Evolutionary conservation across 53 echinoderm and acorn worm genomes (phyloP).

Genomic region (Paracentrotus lividus): DNA sequence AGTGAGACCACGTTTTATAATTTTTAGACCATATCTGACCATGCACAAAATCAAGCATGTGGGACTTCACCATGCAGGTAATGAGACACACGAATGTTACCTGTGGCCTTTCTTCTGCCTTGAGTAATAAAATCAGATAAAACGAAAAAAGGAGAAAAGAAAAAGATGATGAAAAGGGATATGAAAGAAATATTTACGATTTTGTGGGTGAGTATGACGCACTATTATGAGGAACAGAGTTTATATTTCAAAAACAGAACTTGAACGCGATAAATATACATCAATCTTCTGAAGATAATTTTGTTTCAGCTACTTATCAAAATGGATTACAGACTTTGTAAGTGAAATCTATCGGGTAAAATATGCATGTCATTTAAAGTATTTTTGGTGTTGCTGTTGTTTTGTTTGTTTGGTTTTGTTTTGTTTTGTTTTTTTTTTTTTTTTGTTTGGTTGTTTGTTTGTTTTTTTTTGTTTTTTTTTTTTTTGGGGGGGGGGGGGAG

Average conservation of each 20-base stretch:
- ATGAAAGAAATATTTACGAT: background rate
- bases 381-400: too few species aligned
- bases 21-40: background rate
- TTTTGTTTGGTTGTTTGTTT: too few species aligned
- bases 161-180: background rate
- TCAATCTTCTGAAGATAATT: too few species aligned
- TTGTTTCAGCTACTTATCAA: too few species aligned
- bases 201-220: background rate
- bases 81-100: conserved; percentile 20
- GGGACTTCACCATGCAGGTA: background rate
- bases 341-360: too few species aligned
- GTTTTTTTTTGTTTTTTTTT: too few species aligned
- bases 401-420: too few species aligned
- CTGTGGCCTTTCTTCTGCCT: background rate
- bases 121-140: background rate
- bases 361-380: too few species aligned
- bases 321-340: too few species aligned
- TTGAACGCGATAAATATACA: too few species aligned
- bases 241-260: background rate
- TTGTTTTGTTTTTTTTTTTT: too few species aligned
- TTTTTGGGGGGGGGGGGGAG: too few species aligned
- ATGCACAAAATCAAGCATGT: conserved; percentile 16
- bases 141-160: background rate
- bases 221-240: background rate
- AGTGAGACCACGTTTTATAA: conserved; percentile 11